Evolutionary conservation across 2,797 vertebrate species (phyloP).

Genomic region (Muraenolepis orangiensis): DNA sequence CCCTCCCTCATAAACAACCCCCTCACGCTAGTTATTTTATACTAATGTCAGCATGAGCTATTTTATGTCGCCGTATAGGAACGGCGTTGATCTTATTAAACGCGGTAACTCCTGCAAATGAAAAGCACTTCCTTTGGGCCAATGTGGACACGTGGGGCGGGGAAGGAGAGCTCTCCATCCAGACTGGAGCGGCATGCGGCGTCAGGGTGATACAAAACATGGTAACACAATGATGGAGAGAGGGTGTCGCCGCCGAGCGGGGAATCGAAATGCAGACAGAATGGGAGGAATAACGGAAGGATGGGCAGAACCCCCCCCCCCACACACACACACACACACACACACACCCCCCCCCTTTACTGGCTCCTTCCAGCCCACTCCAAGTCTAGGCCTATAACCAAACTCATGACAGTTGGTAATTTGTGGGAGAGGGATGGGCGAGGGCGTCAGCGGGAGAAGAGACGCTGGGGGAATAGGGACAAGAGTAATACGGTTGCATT

Average conservation of each 20-base stretch:
- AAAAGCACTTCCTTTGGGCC: constrained; percentile 33
- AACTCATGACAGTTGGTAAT: constrained; percentile 42
- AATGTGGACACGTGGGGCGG: constrained; percentile 29
- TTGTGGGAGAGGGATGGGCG: constrained; percentile 9
- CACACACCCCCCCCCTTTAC: constrained; percentile 9
- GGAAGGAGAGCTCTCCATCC: constrained; percentile 5
- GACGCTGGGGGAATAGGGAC: constrained; percentile 27
- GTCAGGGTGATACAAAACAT: constrained; percentile 9
- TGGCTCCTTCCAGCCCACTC: constrained; percentile 35
- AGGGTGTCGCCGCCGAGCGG: neutral
- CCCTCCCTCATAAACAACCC: constrained; percentile 47
- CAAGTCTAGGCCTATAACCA: constrained; percentile 41
- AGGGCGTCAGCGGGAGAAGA: constrained; percentile 26
- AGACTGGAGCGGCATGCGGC: constrained; percentile 4
- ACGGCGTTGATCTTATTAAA: constrained; percentile 49
- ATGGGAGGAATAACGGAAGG: neutral
- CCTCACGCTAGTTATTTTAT: constrained; percentile 26
- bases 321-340: neutral
- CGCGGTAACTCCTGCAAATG: constrained; percentile 35
- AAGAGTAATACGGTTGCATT: constrained; percentile 25
- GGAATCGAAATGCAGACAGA: neutral
- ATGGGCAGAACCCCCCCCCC: constrained; percentile 6
- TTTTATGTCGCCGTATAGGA: constrained; percentile 40
- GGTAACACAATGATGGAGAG: constrained; percentile 1
- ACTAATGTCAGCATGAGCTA: constrained; percentile 31